Evolutionary conservation across 1,140 invertebrate genomes (phyloP), one percentile per base, ranked within the genome.

Genomic region (Caenorhabditis brenneri): DNA sequence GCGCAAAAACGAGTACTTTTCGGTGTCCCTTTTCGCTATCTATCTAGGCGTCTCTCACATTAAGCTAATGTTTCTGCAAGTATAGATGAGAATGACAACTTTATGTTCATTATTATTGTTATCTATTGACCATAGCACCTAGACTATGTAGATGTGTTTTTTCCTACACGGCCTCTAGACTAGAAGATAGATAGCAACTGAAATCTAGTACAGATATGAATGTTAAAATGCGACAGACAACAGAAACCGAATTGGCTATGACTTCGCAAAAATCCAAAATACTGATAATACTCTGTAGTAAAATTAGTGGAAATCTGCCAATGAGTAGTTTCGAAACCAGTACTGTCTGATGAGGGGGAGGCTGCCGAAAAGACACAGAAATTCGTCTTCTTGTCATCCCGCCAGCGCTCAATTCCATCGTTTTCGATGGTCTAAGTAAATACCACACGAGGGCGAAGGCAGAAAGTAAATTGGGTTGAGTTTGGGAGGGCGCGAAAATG

Each of bases 1-100:
- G 33, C 65, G 65, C 65, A 74, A 74, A 74, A 74, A 74, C 65
- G 65, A 74, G 65, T 74, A 74, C 65, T 74, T 74, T 74, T 74
- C 65, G 19, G 65, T 74, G 65, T 74, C 65, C 36, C 65, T 74
- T 31, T 42, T 24, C 65, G 65, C 36, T 74, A 42, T 74, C 65
- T 74, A 42, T 74, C 65, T 74, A 65, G 31, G 2, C 65, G 33
- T 74, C n/a, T 65, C 58, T 74, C 27, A 22, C 36, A 39, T 74
- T 24, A 74, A 24, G 65, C 33, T 74, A 36, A 24, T 74, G 65
- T 42, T 65, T 36, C 31, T 33, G 7, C 7, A 24, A 42, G 6
- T 6, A 27, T 24, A 42, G 51, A 55, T 55, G 53, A 27, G 29
- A 12, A 74, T 65, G 33, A 29, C 65, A 65, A 9, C 58, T 55